Base-by-base conservation (phyloP, 2,113 vertebrate species). In the Mustela nigripes region DNA sequence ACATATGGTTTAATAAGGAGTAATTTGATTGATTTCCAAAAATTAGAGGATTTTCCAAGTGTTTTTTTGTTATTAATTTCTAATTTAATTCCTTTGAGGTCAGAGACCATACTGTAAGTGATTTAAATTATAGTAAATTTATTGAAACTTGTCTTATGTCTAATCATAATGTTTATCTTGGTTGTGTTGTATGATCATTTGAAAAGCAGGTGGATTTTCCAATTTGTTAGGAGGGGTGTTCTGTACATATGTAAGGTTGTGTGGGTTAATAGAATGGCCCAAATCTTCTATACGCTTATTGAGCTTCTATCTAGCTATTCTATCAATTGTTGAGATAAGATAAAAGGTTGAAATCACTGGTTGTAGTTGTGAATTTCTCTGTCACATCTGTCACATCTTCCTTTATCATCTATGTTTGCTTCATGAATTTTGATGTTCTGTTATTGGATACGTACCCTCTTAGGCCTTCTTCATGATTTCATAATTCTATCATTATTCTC, bases 21-120 rank as follows among this genome's bases (percentile, higher is more conserved):
- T n/a, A 42, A 50, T 91, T 73, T 42, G 48, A 85, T n/a, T 91
- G 26, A 97, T 39, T 74, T 71, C 50, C 50, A 88, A 87, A 71
- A 62, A 56, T 36, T 63, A 21, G n/a, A 69, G 11, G 16, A 71
- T 39, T 96, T 83, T 94, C 36, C 39, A 83, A 83, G 42, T 81
- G 12, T 24, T n/a, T 87, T 86, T 94, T 53, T 63, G 4, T 63
- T 71, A 48, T 31, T 91, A 18, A 78, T 71, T 88, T 88, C n/a
- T 91, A 71, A 83, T 63, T 62, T 42, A 90, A 85, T 96, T 24
- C 7, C 39, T 5, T 33, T 50, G 33, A 50, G 39, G 5, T 65
- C 73, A 80, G 4, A 81, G 60, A 86, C 74, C 4, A 56, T 91
- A 83, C 28, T 94, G 18, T 69, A 74, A 67, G 50, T 67, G 7